These are phyloP conservation scores for Triops cancriformis DNA, from an alignment of 1,140 invertebrate species.

Conservation along the genomic window DNA sequence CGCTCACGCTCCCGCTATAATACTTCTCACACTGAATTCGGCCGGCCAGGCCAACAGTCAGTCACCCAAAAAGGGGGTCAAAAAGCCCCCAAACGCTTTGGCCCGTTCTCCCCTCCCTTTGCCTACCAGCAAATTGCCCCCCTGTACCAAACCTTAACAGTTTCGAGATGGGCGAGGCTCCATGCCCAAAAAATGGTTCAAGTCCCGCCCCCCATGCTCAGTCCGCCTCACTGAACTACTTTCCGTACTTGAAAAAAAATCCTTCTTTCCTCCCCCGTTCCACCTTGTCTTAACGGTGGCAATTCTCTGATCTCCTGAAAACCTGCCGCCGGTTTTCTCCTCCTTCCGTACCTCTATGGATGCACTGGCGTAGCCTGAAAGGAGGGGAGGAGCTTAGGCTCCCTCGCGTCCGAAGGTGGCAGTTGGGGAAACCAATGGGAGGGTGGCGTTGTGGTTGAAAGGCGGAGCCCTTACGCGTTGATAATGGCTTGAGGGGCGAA, in stretches of 20 bases:
- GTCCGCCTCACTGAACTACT: too few species aligned
- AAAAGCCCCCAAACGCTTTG: neutral
- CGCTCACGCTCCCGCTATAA: neutral
- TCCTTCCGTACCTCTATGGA: neutral
- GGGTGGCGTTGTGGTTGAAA: neutral
- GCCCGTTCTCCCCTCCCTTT: neutral
- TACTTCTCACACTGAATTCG: slow-evolving; percentile 1
- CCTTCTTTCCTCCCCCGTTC: too few species aligned
- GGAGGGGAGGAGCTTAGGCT: neutral
- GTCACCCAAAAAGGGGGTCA: too few species aligned
- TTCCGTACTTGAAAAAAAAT: too few species aligned
- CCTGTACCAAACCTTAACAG: too few species aligned
- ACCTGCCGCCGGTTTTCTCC: neutral
- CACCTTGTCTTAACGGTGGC: neutral
- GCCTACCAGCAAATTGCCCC: too few species aligned
- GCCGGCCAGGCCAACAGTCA: neutral
- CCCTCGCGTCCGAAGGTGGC: neutral
- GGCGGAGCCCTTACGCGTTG: neutral
- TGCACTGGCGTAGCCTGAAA: neutral
- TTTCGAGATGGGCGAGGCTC: too few species aligned
- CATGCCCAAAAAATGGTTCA: too few species aligned
- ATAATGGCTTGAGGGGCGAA: slow-evolving; percentile 8
- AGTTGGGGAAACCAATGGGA: neutral
- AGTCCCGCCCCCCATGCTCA: too few species aligned
- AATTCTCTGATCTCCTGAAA: neutral